phyloP scores from a whole-genome alignment of 2,113 vertebrate species.

The Eclectus roratus region DNA sequence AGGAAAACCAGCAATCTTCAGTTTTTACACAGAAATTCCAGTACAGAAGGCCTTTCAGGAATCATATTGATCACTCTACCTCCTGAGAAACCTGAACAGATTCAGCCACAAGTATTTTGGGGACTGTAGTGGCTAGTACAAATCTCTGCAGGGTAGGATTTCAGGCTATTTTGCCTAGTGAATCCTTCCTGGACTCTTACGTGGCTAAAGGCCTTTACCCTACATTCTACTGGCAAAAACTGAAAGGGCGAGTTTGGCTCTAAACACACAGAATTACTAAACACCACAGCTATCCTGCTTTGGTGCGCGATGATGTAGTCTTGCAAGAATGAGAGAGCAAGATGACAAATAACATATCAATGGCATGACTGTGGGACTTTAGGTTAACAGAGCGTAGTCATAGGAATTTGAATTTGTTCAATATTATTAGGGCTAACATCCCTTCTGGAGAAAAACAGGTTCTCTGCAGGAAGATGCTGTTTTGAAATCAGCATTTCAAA shows the following conservation, averaged over 20 bases:
- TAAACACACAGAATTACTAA: constrained; percentile 7
- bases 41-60: not conserved
- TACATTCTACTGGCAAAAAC: not conserved
- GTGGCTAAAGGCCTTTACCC: not conserved
- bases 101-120: not conserved
- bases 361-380: not conserved
- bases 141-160: not conserved
- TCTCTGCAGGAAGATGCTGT: not conserved
- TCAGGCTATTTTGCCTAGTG: not conserved
- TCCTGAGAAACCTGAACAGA: not conserved
- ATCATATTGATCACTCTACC: not conserved
- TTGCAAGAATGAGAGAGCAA: constrained; percentile 1
- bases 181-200: not conserved
- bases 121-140: not conserved
- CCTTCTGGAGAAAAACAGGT: not conserved
- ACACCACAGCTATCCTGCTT: not conserved
- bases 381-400: not conserved
- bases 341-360: constrained; percentile 48
- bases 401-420: not conserved
- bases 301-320: not conserved
- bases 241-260: not conserved
- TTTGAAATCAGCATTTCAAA: constrained; percentile 25
- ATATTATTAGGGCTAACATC: not conserved
- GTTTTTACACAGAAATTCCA: not conserved
- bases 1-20: not conserved